Evolutionary conservation across 2,797 vertebrate genomes (phyloP).

Genomic region (Spinus olivaceus): DNA sequence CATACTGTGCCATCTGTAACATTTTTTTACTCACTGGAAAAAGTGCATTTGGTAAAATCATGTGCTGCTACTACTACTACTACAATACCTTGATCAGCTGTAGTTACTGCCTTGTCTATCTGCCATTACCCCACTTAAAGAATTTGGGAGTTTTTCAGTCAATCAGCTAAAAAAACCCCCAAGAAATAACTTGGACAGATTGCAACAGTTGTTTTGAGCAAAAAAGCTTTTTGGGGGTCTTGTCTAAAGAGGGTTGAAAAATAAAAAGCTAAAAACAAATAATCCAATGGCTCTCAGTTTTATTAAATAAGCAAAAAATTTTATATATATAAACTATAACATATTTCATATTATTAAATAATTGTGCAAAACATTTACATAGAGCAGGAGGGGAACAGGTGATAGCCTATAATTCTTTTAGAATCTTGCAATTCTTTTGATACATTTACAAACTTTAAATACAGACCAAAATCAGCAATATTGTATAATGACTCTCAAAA

Average conservation of each 20-base stretch:
- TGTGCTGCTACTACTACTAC: not conserved
- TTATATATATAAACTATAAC: slow-evolving; percentile 18
- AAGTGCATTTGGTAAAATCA: not conserved
- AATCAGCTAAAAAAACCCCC: not conserved
- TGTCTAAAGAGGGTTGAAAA: not conserved
- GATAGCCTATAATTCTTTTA: not conserved
- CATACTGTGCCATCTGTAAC: not conserved
- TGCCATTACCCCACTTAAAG: not conserved
- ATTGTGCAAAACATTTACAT: slow-evolving; percentile 41
- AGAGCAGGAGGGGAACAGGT: not conserved
- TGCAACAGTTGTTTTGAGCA: not conserved
- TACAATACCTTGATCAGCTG: not conserved
- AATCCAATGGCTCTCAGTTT: slow-evolving; percentile 23
- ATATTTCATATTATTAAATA: slow-evolving; percentile 36
- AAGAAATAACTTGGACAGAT: not conserved
- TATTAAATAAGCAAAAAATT: slow-evolving; percentile 39
- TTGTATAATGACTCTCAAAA: not conserved
- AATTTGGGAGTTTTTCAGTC: not conserved
- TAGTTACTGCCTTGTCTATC: not conserved
- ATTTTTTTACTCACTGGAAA: not conserved
- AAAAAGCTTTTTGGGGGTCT: not conserved
- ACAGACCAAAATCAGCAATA: not conserved
- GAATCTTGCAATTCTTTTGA: not conserved
- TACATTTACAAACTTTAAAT: slow-evolving; percentile 3
- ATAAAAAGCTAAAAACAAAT: slow-evolving; percentile 25